A percentile compares a stretch with the other conserved stretches of the same genome.
phyloP scores from a whole-genome alignment of 1,140 invertebrate species.

The Diuraphis noxia region DNA sequence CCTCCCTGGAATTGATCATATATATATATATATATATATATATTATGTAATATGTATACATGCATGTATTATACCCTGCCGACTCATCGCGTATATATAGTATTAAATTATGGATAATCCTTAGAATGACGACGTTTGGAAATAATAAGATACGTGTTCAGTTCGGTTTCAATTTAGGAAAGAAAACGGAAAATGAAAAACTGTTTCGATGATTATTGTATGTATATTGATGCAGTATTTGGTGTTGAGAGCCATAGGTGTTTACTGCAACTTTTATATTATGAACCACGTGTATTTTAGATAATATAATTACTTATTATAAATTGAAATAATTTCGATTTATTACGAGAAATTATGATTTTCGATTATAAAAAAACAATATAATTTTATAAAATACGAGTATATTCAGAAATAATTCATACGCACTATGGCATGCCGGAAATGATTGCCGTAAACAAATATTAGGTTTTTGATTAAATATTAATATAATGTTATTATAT shows the following conservation, averaged over 20 bases:
- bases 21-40: no score
- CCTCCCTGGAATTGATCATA: background rate
- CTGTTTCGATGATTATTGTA: background rate
- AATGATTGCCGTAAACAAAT: background rate
- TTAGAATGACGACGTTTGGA: background rate
- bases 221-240: background rate
- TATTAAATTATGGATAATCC: conserved; percentile 30
- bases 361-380: background rate
- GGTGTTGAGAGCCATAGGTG: background rate
- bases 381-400: background rate
- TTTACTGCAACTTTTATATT: background rate
- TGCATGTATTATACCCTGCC: background rate
- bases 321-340: background rate
- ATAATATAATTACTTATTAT: background rate
- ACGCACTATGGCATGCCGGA: background rate
- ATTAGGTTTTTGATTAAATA: background rate
- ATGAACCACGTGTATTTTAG: background rate
- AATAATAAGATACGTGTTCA: conserved; percentile 6
- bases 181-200: background rate
- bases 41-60: background rate
- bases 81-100: background rate
- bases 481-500: background rate
- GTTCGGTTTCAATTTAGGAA: background rate
- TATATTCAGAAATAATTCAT: background rate
- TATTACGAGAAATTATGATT: background rate